A percentile compares a stretch with the other conserved stretches of the same genome.
These are phyloP conservation scores for Melieria picta DNA, from an alignment of 2,888 invertebrate species.

Conservation along the genomic window DNA sequence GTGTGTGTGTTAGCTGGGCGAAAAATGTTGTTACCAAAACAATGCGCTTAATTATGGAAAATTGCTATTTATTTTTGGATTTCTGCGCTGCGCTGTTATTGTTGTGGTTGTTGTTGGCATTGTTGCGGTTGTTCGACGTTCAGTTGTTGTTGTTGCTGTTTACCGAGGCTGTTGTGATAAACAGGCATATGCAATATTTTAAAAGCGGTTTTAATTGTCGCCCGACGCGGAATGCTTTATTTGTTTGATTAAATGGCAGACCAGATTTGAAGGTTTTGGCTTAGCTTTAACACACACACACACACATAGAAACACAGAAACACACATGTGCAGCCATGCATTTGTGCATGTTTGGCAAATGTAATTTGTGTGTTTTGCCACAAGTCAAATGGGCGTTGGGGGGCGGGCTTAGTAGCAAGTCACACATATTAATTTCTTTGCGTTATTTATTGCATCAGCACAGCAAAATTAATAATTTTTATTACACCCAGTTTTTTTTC, in stretches of 20 bases:
- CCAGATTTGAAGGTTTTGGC: slow-evolving; percentile 25
- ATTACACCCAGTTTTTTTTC: too few species aligned
- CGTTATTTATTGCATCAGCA: too few species aligned
- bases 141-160: not conserved
- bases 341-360: not conserved
- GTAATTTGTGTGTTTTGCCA: not conserved
- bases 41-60: not conserved
- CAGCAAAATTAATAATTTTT: too few species aligned
- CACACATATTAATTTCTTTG: too few species aligned
- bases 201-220: slow-evolving; percentile 7
- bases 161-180: too few species aligned
- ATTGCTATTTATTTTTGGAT: not conserved
- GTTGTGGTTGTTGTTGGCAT: not conserved
- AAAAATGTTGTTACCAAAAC: too few species aligned
- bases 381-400: too few species aligned
- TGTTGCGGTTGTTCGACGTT: not conserved
- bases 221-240: slow-evolving; percentile 11
- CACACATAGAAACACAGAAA: not conserved
- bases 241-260: slow-evolving; percentile 26
- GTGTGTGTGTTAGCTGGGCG: too few species aligned
- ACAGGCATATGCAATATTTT: too few species aligned
- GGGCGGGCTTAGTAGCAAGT: too few species aligned
- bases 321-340: not conserved
- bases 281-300: not conserved
- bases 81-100: not conserved